Evolutionary conservation across 2,113 vertebrate species (phyloP), one percentile per base, ranked within the genome.

Genomic region (Nematolebias whitei): DNA sequence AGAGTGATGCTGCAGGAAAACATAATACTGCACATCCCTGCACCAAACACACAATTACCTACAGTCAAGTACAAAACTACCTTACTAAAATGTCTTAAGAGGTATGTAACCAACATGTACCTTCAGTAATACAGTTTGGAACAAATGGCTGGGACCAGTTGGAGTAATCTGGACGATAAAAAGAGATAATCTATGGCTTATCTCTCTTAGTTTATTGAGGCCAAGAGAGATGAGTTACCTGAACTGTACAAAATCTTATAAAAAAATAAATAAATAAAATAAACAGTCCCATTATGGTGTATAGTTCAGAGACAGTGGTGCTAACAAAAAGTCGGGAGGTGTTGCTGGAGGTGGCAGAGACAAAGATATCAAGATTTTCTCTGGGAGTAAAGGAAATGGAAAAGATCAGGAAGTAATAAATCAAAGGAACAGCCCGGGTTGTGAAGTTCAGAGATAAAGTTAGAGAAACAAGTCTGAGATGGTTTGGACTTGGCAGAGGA

Each of bases 101-200:
- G 19, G 26, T 50, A 65, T 60, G 41, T 26, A 56, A 40, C 22
- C 20, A 22, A 62, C 2, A 35, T 54, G 32, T 49, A 14, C 49
- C 44, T 9, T 9, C 7, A 38, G 57, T 24, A 13, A 19, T 23
- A 13, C 60, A 44, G 1, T 62, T 50, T 51, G 19, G 3, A 29
- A 29, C 60, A 58, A 67, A 48, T 32, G 24, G 32, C 40, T 16
- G 19, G 23, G 35, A 24, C 26, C 71, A 35, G 59, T 57, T 68
- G 48, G 29, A 71, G 47, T 9, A 18, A 35, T 60, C 13, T 68
- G 43, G 24, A n/a, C 74, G 68, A 74, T 67, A 64, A 39, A 50
- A 67, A 19, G 23, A 65, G 49, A 63, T 84, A 68, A 82, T 82
- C 22, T 85, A 70, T 80, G 15, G 76, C 22, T 61, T 35, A 23